phyloP scores from a whole-genome alignment of 2,113 vertebrate species.

The Rhizomys pruinosus region DNA sequence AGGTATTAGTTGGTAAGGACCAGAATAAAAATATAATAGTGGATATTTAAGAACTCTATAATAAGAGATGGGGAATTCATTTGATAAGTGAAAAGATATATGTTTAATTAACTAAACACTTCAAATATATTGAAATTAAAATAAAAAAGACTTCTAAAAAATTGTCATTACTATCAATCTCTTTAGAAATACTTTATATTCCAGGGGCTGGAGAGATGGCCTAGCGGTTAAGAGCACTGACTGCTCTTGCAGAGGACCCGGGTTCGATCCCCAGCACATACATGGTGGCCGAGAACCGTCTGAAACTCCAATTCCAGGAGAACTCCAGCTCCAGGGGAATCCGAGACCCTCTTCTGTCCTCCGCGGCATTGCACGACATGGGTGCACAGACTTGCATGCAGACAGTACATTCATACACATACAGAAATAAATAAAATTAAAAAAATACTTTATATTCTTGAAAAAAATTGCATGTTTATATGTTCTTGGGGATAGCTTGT shows the following conservation, averaged over 20 bases:
- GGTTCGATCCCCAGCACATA: too few relatives aligned
- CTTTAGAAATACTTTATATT: conserved; percentile 75
- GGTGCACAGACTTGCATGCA: too few relatives aligned
- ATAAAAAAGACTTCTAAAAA: not conserved
- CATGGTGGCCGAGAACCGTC: too few relatives aligned
- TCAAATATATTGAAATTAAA: not conserved
- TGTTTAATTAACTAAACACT: not conserved
- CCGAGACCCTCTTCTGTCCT: too few relatives aligned
- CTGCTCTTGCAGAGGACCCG: too few relatives aligned
- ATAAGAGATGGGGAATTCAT: not conserved
- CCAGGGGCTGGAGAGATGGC: too few relatives aligned
- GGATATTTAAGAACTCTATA: not conserved
- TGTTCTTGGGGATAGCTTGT: conserved; percentile 78
- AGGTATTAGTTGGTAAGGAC: not conserved
- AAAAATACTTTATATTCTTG: conserved; percentile 75
- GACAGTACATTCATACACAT: too few relatives aligned
- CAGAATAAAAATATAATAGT: not conserved
- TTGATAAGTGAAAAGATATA: not conserved
- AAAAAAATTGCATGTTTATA: conserved; percentile 57
- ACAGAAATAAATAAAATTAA: too few relatives aligned
- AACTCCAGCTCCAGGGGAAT: too few relatives aligned
- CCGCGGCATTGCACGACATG: too few relatives aligned
- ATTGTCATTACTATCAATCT: conserved; percentile 47
- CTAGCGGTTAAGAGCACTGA: too few relatives aligned
- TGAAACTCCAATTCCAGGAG: too few relatives aligned